Evolutionary conservation across 1,140 invertebrate genomes (phyloP).

Genomic region (Grapholita molesta): DNA sequence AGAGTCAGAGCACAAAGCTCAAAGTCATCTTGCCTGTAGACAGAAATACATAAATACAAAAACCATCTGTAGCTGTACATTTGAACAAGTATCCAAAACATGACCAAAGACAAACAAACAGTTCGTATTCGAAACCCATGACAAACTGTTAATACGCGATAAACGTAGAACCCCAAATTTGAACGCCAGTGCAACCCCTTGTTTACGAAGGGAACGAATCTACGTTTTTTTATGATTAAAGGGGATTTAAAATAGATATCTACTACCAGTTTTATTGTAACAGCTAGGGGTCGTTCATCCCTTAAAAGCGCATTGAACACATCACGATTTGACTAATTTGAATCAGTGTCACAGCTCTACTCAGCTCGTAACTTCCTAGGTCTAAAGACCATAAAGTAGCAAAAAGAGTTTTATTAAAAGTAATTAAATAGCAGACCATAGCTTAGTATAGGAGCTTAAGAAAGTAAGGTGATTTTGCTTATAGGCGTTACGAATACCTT

Average conservation of each 20-base stretch:
- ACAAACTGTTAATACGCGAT: conserved; percentile 1
- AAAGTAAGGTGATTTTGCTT: conserved; percentile 30
- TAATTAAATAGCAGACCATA: background rate
- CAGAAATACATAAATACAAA: background rate
- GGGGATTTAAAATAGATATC: conserved; percentile 16
- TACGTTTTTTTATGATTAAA: background rate
- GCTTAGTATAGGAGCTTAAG: conserved; percentile 4
- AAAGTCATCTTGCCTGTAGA: too few species aligned
- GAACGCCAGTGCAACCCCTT: background rate
- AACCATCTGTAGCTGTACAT: too few species aligned
- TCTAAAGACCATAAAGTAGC: background rate
- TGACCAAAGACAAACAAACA: conserved; percentile 23
- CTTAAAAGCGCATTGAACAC: background rate
- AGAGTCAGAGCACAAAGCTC: too few species aligned
- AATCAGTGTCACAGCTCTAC: background rate
- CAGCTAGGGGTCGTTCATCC: conserved; percentile 3
- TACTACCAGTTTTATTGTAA: background rate
- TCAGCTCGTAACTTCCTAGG: background rate
- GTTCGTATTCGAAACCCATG: conserved; percentile 20
- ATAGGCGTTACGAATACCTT: conserved; percentile 39
- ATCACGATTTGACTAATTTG: background rate
- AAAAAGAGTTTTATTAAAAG: background rate
- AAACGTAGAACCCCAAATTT: conserved; percentile 3
- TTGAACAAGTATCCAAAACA: background rate
- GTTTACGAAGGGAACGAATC: background rate